Base-by-base conservation (phyloP, 2,113 vertebrate genomes). In the Loxodonta africana region DNA sequence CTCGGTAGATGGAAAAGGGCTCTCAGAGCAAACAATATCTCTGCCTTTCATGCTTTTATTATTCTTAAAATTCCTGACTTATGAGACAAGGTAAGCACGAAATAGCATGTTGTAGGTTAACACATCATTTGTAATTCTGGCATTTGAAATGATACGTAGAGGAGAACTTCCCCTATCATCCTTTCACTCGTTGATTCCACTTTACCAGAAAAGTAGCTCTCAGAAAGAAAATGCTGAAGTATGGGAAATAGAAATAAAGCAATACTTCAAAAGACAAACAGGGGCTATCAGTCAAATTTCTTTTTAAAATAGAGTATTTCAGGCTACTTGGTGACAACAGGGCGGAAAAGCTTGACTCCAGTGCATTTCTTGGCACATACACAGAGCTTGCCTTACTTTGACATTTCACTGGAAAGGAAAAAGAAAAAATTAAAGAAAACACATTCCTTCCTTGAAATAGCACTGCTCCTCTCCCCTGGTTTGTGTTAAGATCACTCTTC, bases 251-350 rank as follows among this genome's bases (percentile, higher is more conserved):
- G 73, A 71, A 97, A 83, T 0, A 0, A 96, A 96, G 69, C 25
- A 82, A 65, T 97, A 41, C 92, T 96, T 95, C 83, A 92, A 95
- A 95, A 96, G 93, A 82, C 30, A 95, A 95, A 77, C 60, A 65
- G 71, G 69, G 80, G 14, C 46, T 69, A 87, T 44, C 91, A 95
- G 88, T 48, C 77, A 94, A 77, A 94, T 65, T 96, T 96, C 78
- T 95, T 41, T 97, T 97, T 37, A 82, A 81, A 88, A 74, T 92
- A 65, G 3, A 89, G 53, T 96, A 94, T 60, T 98, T 88, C 82
- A 96, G 46, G 77, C 95, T 69, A 83, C 21, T 69, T 83, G 12
- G 83, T 96, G 88, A 93, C 48, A 83, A 94, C 67, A 78, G 57
- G 73, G 57, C 33, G 94, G 81, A 83, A 90, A 73, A 90, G 95